These are phyloP conservation scores for Diarsia dahlii DNA, from an alignment of 2,888 invertebrate species.

Conservation along the genomic window DNA sequence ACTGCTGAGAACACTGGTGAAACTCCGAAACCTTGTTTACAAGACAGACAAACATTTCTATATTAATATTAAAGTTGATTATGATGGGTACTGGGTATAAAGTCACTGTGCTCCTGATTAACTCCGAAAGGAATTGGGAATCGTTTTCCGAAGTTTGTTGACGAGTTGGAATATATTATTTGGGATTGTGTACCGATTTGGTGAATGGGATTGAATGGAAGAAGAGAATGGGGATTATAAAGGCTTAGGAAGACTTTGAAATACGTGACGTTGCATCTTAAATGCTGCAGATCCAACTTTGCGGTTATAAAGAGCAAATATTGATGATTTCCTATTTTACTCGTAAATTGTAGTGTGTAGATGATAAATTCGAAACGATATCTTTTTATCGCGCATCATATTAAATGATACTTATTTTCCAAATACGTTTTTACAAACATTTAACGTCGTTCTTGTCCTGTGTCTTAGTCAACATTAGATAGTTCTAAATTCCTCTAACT, in stretches of 20 bases:
- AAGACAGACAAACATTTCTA: conserved; percentile 56
- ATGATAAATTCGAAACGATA: too few species aligned
- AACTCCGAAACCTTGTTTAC: conserved; percentile 55
- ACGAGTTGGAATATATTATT: conserved; percentile 38
- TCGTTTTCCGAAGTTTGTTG: conserved; percentile 29
- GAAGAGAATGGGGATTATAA: conserved; percentile 3
- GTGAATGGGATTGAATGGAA: conserved; percentile 19
- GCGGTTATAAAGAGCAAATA: neutral
- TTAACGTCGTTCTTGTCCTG: too few species aligned
- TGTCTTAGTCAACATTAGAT: too few species aligned
- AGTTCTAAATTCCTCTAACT: too few species aligned
- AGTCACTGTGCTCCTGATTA: conserved; percentile 44
- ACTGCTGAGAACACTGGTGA: conserved; percentile 49
- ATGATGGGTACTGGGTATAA: conserved; percentile 36
- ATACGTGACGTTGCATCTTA: neutral
- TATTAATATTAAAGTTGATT: conserved; percentile 63
- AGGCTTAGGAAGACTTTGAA: neutral
- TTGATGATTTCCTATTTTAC: too few species aligned
- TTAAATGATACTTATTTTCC: too few species aligned
- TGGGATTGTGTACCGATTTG: conserved; percentile 30
- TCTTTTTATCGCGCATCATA: too few species aligned
- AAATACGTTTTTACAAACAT: too few species aligned
- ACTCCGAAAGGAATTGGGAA: conserved; percentile 30
- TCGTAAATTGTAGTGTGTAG: too few species aligned
- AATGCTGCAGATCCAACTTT: neutral